Evolutionary conservation across 2,797 vertebrate genomes (phyloP).

Genomic region (Meriones psammophilus): DNA sequence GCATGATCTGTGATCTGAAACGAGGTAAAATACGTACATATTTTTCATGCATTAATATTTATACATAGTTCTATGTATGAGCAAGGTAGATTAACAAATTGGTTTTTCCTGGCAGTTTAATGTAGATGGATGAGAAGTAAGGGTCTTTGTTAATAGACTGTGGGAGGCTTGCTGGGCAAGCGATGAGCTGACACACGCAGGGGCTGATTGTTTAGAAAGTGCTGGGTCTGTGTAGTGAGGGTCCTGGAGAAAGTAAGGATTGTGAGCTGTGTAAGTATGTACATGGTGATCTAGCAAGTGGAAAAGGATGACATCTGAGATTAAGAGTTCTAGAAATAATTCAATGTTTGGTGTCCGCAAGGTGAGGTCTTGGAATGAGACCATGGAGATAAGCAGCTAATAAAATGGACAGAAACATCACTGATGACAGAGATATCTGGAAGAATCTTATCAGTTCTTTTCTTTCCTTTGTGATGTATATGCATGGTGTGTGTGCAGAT

Average conservation of each 20-base stretch:
- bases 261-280: not conserved
- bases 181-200: not conserved
- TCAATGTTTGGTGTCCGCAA: not conserved
- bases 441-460: not conserved
- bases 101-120: not conserved
- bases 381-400: not conserved
- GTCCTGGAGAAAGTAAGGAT: not conserved
- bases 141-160: not conserved
- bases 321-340: conserved; percentile 11
- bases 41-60: not conserved
- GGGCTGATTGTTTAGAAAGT: not conserved
- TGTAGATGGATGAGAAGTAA: not conserved
- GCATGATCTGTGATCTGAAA: conserved; percentile 10
- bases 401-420: not conserved
- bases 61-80: not conserved
- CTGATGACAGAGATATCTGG: not conserved
- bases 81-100: not conserved
- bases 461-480: not conserved
- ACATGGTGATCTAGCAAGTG: not conserved
- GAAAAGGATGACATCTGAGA: not conserved
- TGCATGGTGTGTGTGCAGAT: not conserved
- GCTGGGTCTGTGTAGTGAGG: not conserved
- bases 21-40: not conserved
- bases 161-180: not conserved
- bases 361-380: not conserved